A percentile compares a stretch with the other conserved stretches of the same genome.
These are phyloP conservation scores for human DNA, from an alignment of 2,113 vertebrate species.

Conservation along the genomic window DNA sequence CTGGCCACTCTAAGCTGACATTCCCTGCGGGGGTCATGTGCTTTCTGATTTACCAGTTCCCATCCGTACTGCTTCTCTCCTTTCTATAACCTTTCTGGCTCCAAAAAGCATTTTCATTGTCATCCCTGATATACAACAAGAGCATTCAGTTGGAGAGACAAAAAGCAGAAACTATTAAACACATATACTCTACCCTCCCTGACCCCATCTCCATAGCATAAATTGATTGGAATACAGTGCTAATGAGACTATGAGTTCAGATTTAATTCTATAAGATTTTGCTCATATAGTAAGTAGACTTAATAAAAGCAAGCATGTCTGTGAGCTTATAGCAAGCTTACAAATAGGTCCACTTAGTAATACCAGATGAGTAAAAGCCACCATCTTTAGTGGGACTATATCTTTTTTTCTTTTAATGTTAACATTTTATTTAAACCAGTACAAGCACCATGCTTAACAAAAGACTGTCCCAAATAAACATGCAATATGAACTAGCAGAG, in stretches of 20 bases:
- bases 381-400: neutral
- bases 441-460: slow-evolving; percentile 88
- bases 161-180: neutral
- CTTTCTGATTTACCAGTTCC: neutral
- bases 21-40: neutral
- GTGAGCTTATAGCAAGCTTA: neutral
- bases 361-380: neutral
- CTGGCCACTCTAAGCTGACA: neutral
- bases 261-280: neutral
- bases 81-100: neutral
- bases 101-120: neutral
- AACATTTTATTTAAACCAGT: slow-evolving; percentile 86
- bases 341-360: neutral
- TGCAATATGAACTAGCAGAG: slow-evolving; percentile 83
- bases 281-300: neutral
- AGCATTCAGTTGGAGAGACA: neutral
- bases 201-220: neutral
- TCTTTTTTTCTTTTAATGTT: slow-evolving; percentile 68
- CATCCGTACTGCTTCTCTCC: neutral
- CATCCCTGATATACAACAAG: neutral
- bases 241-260: neutral
- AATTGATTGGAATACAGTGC: neutral
- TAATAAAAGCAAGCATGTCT: neutral
- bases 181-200: neutral
- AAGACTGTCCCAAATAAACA: slow-evolving; percentile 85